phyloP scores from a whole-genome alignment of 2,113 vertebrate species.

The Phyllopteryx taeniolatus region DNA sequence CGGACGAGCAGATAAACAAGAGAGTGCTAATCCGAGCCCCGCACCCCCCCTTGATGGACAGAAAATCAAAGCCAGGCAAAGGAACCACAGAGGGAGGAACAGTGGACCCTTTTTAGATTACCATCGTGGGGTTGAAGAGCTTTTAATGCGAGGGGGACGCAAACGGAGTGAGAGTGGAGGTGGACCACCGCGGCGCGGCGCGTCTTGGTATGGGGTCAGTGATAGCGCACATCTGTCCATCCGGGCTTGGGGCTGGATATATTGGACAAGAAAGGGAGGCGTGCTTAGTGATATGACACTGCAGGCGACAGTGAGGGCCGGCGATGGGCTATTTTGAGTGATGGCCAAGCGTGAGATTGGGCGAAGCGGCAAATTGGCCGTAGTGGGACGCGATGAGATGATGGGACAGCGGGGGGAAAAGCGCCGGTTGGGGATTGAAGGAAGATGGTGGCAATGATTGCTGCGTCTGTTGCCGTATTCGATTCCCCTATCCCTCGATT shows the following conservation, averaged over 20 bases:
- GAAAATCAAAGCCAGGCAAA: constrained; percentile 72
- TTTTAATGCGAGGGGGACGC: constrained; percentile 29
- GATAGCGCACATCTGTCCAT: constrained; percentile 18
- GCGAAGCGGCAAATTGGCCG: constrained; percentile 47
- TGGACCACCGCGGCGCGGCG: constrained; percentile 10
- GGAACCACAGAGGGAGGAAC: constrained; percentile 52
- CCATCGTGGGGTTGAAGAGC: constrained; percentile 19
- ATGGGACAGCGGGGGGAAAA: constrained; percentile 29
- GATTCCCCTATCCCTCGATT: constrained; percentile 36
- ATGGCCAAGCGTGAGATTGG: constrained; percentile 38
- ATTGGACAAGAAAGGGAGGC: constrained; percentile 7
- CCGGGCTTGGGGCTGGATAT: constrained; percentile 5
- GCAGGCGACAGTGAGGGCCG: constrained; percentile 16
- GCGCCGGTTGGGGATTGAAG: constrained; percentile 34
- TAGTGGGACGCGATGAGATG: constrained; percentile 43
- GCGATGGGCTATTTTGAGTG: constrained; percentile 36
- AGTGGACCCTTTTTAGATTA: constrained; percentile 36
- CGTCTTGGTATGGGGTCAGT: constrained; percentile 21
- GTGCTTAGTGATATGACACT: constrained; percentile 28
- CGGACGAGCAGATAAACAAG: constrained; percentile 78
- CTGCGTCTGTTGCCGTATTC: constrained; percentile 40
- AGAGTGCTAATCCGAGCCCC: constrained; percentile 74
- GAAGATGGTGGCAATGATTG: constrained; percentile 26
- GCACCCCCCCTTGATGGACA: constrained; percentile 60
- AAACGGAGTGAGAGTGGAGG: constrained; percentile 24